phyloP scores from a whole-genome alignment of 2,113 vertebrate genomes.

The Carassius gibelio region DNA sequence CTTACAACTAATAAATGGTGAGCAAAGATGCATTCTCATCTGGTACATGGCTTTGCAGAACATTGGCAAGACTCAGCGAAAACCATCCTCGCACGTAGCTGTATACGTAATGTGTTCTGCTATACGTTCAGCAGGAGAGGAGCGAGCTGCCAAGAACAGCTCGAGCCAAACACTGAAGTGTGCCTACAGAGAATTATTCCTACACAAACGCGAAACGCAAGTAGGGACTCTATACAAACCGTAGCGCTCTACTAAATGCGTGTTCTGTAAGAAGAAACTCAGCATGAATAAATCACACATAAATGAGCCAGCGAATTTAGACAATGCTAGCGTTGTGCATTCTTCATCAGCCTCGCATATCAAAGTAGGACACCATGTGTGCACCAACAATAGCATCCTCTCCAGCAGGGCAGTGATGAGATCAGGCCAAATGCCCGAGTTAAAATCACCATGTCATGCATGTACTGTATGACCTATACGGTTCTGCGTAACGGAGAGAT shows the following conservation, averaged over 20 bases:
- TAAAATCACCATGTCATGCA: slow-evolving; percentile 38
- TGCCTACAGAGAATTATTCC: slow-evolving; percentile 49
- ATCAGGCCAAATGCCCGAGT: slow-evolving; percentile 30
- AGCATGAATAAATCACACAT: slow-evolving; percentile 38
- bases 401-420: slow-evolving; percentile 27
- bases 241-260: slow-evolving; percentile 3
- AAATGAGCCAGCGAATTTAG: slow-evolving; percentile 41
- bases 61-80: slow-evolving; percentile 35
- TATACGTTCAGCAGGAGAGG: slow-evolving; percentile 24
- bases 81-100: slow-evolving; percentile 23
- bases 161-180: slow-evolving; percentile 28
- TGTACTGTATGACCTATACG: slow-evolving; percentile 37
- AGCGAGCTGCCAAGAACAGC: slow-evolving; percentile 16
- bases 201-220: slow-evolving; percentile 1
- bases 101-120: slow-evolving; percentile 20
- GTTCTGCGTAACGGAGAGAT: slow-evolving; percentile 63
- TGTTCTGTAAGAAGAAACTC: slow-evolving; percentile 18
- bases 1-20: slow-evolving; percentile 49
- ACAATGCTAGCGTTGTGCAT: slow-evolving; percentile 22
- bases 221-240: slow-evolving; percentile 35
- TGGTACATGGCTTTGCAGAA: slow-evolving; percentile 36
- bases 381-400: slow-evolving; percentile 49
- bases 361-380: slow-evolving; percentile 55
- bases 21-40: slow-evolving; percentile 49
- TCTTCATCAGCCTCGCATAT: slow-evolving; percentile 29